phyloP scores from a whole-genome alignment of 2,888 invertebrate genomes.

The Druceiella hillmani region DNA sequence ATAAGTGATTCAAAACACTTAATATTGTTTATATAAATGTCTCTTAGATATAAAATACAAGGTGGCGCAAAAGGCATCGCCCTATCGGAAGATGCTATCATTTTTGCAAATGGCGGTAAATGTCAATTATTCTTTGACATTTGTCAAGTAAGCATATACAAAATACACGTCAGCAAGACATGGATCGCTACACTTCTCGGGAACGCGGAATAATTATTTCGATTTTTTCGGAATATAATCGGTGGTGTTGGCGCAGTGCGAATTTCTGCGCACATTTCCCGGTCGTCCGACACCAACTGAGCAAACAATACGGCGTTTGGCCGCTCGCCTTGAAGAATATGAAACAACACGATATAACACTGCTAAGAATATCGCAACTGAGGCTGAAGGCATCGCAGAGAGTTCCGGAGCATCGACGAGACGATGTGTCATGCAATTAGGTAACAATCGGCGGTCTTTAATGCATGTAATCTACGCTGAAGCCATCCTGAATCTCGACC shows the following conservation, averaged over 20 bases:
- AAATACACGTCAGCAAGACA: conserved; percentile 2
- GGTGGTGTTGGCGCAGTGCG: conserved; percentile 6
- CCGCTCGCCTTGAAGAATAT: conserved; percentile 8
- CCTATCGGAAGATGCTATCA: not conserved
- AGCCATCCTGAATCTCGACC: too few relatives aligned
- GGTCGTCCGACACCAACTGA: conserved; percentile 8
- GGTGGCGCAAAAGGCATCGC: too few relatives aligned
- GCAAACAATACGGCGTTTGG: conserved; percentile 6
- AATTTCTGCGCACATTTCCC: too few relatives aligned
- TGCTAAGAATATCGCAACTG: conserved; percentile 8
- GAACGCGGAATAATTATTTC: conserved; percentile 8
- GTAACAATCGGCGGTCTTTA: conserved; percentile 5
- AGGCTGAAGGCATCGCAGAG: conserved; percentile 10
- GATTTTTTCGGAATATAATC: conserved; percentile 7
- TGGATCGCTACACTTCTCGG: conserved; percentile 5
- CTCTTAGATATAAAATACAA: too few relatives aligned
- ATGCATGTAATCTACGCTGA: too few relatives aligned
- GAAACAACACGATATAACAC: conserved; percentile 1
- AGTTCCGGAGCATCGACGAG: conserved; percentile 5
- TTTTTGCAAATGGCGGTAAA: not conserved
- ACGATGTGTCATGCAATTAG: conserved; percentile 9
- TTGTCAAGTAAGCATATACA: not conserved
- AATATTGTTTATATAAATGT: too few relatives aligned
- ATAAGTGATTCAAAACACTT: too few relatives aligned
- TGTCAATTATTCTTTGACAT: not conserved